phyloP scores from a whole-genome alignment of 2,797 vertebrate species.

The Pelobates cultripes region DNA sequence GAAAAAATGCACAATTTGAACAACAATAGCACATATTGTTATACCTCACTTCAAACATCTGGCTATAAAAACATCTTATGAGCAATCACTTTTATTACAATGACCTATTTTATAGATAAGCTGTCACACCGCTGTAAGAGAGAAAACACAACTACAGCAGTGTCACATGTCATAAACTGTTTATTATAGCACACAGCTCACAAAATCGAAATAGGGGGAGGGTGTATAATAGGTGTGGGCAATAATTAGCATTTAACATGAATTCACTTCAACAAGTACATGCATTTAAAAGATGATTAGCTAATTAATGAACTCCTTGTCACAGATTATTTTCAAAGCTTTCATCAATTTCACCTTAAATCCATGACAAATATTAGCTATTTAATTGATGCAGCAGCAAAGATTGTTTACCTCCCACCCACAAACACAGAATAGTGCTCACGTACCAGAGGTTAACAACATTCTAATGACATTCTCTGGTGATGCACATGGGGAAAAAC shows the following conservation, averaged over 20 bases:
- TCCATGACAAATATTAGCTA: conserved; percentile 75
- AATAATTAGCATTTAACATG: neutral
- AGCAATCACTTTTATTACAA: neutral
- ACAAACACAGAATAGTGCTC: conserved; percentile 68
- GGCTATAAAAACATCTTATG: neutral
- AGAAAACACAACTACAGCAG: neutral
- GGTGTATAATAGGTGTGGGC: neutral
- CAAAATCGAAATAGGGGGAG: neutral
- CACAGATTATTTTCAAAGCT: conserved; percentile 83
- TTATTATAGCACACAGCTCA: neutral
- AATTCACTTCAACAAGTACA: conserved; percentile 58
- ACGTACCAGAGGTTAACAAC: conserved; percentile 69
- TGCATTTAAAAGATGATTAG: conserved; percentile 81
- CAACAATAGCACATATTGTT: no score
- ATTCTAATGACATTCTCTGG: conserved; percentile 61
- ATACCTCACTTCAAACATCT: neutral
- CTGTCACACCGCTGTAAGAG: neutral
- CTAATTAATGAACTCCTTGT: conserved; percentile 85
- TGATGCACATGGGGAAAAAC: conserved; percentile 62
- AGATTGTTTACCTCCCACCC: conserved; percentile 58
- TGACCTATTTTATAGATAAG: neutral
- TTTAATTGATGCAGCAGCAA: conserved; percentile 73
- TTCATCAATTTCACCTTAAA: conserved; percentile 79
- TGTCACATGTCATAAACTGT: neutral
- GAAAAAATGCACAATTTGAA: no score